Conservation (phyloP, 2,797 vertebrate genomes). For the Cygnus olor region DNA sequence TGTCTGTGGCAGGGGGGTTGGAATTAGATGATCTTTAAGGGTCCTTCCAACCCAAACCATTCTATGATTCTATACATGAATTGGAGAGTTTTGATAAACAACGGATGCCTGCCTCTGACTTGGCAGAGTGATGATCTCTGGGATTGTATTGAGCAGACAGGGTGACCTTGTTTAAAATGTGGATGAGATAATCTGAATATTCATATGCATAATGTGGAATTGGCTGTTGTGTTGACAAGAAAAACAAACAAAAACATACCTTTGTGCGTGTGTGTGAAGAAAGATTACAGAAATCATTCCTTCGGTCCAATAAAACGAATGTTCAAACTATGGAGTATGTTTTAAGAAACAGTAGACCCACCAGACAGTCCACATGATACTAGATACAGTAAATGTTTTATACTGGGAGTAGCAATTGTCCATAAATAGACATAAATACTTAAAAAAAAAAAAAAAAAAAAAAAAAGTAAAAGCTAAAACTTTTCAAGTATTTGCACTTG, state of each 20-base stretch:
- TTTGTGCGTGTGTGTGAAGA: neutral
- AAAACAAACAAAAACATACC: constrained; percentile 55
- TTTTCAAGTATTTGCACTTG: constrained; percentile 51
- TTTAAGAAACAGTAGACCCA: constrained; percentile 77
- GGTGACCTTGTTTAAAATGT: constrained; percentile 70
- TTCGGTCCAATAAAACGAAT: constrained; percentile 76
- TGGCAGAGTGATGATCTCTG: constrained; percentile 81
- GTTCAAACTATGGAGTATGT: constrained; percentile 70
- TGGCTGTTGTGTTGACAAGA: constrained; percentile 58
- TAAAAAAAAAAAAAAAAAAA: constrained; percentile 11
- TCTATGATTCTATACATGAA: constrained; percentile 42
- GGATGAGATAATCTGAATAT: constrained; percentile 77
- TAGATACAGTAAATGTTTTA: neutral
- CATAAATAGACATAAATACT: neutral
- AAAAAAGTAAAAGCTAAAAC: constrained; percentile 30
- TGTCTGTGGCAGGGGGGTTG: too few species aligned
- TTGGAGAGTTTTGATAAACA: constrained; percentile 71
- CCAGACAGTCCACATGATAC: constrained; percentile 70
- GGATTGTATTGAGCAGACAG: constrained; percentile 76
- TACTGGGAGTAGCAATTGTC: neutral
- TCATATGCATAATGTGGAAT: constrained; percentile 81
- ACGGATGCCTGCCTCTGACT: constrained; percentile 74
- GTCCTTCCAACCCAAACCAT: too few species aligned
- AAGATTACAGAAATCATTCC: constrained; percentile 40
- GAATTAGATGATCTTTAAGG: too few species aligned